Conservation (phyloP, 2,888 invertebrate species). For the Macaria liturata region DNA sequence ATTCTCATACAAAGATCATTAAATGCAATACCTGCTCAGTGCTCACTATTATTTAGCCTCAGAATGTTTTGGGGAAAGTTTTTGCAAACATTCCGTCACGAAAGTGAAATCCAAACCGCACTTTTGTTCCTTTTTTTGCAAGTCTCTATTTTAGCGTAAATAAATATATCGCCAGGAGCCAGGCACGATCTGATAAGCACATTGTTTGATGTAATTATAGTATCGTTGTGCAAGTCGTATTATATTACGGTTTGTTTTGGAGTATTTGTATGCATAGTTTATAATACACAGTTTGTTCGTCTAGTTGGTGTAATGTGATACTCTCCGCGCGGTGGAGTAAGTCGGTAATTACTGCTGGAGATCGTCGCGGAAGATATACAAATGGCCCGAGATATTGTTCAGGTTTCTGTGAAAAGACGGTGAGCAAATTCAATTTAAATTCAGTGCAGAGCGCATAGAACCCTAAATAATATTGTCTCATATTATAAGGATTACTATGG, state of each 20-base stretch:
- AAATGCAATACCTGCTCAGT: too few relatives aligned
- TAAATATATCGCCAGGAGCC: conserved; percentile 44
- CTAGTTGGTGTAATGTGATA: conserved; percentile 57
- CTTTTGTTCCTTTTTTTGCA: conserved; percentile 23
- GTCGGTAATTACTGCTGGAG: conserved; percentile 53
- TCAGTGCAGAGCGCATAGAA: too few relatives aligned
- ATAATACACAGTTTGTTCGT: conserved; percentile 64
- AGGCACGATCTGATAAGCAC: conserved; percentile 51
- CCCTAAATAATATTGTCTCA: too few relatives aligned
- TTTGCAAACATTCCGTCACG: conserved; percentile 12
- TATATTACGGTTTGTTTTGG: conserved; percentile 54
- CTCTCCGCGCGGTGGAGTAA: conserved; percentile 58
- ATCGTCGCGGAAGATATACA: conserved; percentile 26
- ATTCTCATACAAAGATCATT: too few relatives aligned
- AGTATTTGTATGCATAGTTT: conserved; percentile 57
- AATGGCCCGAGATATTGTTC: conserved; percentile 24
- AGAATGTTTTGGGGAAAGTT: background rate
- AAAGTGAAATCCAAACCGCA: conserved; percentile 33
- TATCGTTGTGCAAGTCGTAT: conserved; percentile 52
- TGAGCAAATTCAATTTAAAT: background rate
- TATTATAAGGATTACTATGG: too few relatives aligned
- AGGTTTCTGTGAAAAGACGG: background rate
- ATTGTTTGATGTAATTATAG: conserved; percentile 72
- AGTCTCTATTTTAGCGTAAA: conserved; percentile 33
- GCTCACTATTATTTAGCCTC: too few relatives aligned